phyloP scores from a whole-genome alignment of 1,140 invertebrate species.

The Forficula auricularia region DNA sequence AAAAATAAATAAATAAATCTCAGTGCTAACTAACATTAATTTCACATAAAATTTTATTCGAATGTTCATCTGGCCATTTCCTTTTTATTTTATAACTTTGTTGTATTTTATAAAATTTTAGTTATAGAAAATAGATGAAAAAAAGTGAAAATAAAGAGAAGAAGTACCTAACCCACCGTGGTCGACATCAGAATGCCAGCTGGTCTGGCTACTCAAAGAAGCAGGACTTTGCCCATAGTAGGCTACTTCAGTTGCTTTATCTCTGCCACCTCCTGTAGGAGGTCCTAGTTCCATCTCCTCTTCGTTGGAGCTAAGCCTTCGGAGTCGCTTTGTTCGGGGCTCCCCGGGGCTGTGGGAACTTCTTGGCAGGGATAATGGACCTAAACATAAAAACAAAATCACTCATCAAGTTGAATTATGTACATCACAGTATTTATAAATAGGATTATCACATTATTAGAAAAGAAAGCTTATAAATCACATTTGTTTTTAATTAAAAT shows the following conservation, averaged over 20 bases:
- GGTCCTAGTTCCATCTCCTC: conserved; percentile 31
- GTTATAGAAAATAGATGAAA: too few relatives aligned
- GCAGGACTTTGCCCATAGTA: conserved; percentile 41
- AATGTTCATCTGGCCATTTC: too few relatives aligned
- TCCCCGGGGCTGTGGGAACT: conserved; percentile 31
- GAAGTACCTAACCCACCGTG: conserved; percentile 25
- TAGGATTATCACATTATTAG: too few relatives aligned
- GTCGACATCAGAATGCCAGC: conserved; percentile 40
- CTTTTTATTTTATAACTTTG: too few relatives aligned
- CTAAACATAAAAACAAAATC: conserved; percentile 14
- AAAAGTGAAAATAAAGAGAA: too few relatives aligned
- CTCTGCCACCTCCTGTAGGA: conserved; percentile 17
- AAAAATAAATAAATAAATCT: too few relatives aligned
- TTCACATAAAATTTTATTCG: too few relatives aligned
- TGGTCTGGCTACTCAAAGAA: conserved; percentile 32
- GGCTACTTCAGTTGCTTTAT: conserved; percentile 26
- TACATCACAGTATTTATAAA: background rate
- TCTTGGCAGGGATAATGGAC: conserved; percentile 25
- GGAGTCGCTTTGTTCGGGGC: conserved; percentile 34
- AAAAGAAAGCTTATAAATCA: too few relatives aligned
- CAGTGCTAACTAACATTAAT: too few relatives aligned
- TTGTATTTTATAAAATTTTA: too few relatives aligned
- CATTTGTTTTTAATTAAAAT: too few relatives aligned
- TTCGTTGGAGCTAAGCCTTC: conserved; percentile 38
- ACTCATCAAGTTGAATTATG: background rate